phyloP scores from a whole-genome alignment of 2,797 vertebrate genomes.

The Somateria mollissima region DNA sequence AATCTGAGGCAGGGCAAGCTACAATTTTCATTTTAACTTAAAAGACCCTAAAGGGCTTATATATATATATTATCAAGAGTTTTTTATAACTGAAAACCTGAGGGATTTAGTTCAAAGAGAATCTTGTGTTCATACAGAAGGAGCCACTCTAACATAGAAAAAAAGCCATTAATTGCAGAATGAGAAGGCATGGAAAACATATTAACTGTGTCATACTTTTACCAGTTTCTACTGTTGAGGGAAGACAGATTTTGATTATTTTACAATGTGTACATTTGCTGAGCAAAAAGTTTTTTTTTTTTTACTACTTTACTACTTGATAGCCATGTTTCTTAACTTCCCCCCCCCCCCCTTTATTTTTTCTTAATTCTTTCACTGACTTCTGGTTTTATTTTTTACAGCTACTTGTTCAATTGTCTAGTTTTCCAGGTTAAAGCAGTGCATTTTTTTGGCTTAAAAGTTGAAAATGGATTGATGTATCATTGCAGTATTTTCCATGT shows the following conservation, averaged over 20 bases:
- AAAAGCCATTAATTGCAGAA: slow-evolving; percentile 34
- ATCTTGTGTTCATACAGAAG: slow-evolving; percentile 24
- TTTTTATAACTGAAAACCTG: slow-evolving; percentile 50
- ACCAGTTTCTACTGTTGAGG: slow-evolving; percentile 29
- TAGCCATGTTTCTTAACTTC: background rate
- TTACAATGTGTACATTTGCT: slow-evolving; percentile 31
- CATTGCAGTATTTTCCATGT: slow-evolving; percentile 25
- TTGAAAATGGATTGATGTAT: background rate
- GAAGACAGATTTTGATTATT: slow-evolving; percentile 56
- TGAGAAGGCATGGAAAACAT: slow-evolving; percentile 62
- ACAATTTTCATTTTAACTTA: slow-evolving; percentile 38
- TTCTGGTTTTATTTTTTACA: slow-evolving; percentile 49
- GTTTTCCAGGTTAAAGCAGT: slow-evolving; percentile 10
- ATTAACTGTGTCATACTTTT: slow-evolving; percentile 66
- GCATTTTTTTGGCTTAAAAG: background rate
- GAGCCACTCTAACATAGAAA: background rate
- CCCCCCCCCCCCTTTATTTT: fast-evolving
- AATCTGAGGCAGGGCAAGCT: background rate
- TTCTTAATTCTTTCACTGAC: background rate
- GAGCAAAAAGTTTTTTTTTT: background rate
- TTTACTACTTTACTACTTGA: slow-evolving; percentile 15
- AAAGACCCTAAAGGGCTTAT: slow-evolving; percentile 30
- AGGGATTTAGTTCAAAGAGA: slow-evolving; percentile 41
- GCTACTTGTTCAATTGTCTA: slow-evolving; percentile 11
- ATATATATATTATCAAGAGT: slow-evolving; percentile 35